A percentile compares a stretch with the other conserved stretches of the same genome.
phyloP scores from a whole-genome alignment of 2,888 invertebrate genomes.

The Pseudococcus longispinus region DNA sequence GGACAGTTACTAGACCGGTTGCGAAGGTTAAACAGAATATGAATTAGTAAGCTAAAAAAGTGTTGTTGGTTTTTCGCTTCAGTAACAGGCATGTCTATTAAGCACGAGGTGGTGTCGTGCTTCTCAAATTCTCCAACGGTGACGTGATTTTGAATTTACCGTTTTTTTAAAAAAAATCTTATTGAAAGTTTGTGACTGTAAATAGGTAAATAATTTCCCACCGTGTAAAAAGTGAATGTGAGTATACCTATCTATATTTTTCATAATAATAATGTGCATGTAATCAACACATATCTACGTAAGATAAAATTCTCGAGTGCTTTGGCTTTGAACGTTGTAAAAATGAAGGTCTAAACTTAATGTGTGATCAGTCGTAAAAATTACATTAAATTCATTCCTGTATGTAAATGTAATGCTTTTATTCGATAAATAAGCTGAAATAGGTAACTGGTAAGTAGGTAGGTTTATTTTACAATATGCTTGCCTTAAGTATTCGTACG shows the following conservation, averaged over 20 bases:
- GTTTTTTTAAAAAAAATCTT: not conserved
- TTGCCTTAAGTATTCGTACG: too few species aligned
- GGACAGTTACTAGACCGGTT: constrained; percentile 37
- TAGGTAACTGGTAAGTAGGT: too few species aligned
- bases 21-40: constrained; percentile 37
- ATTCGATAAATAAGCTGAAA: too few species aligned
- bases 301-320: too few species aligned
- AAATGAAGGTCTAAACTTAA: not conserved
- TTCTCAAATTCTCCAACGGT: not conserved
- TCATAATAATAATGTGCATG: too few species aligned
- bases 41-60: constrained; percentile 21
- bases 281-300: too few species aligned
- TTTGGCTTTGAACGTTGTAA: too few species aligned
- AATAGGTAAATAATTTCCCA: not conserved
- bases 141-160: not conserved
- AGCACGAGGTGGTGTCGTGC: not conserved
- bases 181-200: not conserved
- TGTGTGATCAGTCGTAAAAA: not conserved
- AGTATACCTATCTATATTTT: not conserved
- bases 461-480: too few species aligned
- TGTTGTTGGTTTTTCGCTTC: not conserved
- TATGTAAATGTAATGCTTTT: too few species aligned
- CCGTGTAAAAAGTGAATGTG: not conserved
- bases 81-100: not conserved
- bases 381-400: not conserved